These are phyloP conservation scores for Plecturocebus donacophilus DNA, from an alignment of 2,113 vertebrate species.

Conservation along the genomic window DNA sequence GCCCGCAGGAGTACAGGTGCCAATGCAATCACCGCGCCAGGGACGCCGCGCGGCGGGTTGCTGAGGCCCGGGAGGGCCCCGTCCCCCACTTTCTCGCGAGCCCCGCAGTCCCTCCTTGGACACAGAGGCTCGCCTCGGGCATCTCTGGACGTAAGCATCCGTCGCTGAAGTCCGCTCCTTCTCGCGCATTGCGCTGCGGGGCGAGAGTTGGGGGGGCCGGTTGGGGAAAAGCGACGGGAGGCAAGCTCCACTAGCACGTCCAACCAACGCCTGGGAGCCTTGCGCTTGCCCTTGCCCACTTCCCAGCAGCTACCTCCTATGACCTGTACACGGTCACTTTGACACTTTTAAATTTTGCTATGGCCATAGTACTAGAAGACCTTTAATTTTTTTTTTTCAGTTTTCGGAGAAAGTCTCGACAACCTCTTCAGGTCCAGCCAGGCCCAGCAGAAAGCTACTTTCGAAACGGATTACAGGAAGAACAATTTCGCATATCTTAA, in stretches of 20 bases:
- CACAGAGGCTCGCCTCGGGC: neutral
- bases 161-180: too few relatives aligned
- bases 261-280: accelerated
- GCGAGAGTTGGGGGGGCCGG: neutral
- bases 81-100: neutral
- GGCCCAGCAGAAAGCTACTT: neutral
- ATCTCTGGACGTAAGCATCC: neutral
- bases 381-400: neutral
- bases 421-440: neutral
- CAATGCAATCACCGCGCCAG: neutral
- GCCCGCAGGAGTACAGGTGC: neutral
- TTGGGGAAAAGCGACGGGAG: neutral
- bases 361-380: neutral
- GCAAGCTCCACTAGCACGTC: accelerated
- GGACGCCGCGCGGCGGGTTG: accelerated
- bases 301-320: neutral
- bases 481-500: neutral
- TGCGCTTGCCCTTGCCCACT: too few relatives aligned
- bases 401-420: neutral
- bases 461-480: neutral
- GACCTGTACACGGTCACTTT: neutral
- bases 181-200: accelerated
- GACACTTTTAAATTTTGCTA: neutral
- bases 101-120: neutral
- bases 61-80: accelerated